Percentiles rank a stretch among this genome's conserved stretches.
phyloP scores from a whole-genome alignment of 1,140 invertebrate genomes.

The Lordiphosa stackelbergi region DNA sequence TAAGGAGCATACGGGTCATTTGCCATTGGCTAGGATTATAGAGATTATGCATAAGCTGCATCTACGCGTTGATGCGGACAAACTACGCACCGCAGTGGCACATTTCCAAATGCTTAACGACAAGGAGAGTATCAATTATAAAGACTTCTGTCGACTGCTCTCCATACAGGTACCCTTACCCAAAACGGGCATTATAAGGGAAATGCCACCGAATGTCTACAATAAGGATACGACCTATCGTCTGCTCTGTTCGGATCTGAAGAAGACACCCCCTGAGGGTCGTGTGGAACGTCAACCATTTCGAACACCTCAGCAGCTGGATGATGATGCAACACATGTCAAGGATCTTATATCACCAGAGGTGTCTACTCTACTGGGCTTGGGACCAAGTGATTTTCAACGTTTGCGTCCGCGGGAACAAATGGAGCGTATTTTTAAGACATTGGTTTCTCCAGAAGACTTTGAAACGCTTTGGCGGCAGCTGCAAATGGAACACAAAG shows the following conservation, averaged over 20 bases:
- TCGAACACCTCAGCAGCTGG: not conserved
- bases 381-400: constrained; percentile 39
- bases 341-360: constrained; percentile 49
- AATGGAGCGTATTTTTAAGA: constrained; percentile 39
- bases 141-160: constrained; percentile 43
- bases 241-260: constrained; percentile 43
- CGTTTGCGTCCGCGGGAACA: constrained; percentile 37
- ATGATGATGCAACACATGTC: constrained; percentile 15
- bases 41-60: constrained; percentile 33
- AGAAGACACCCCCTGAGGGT: constrained; percentile 19
- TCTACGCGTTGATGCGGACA: constrained; percentile 33
- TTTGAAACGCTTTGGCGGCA: no score
- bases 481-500: no score
- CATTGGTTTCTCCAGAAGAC: no score
- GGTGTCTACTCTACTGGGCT: constrained; percentile 20
- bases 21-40: constrained; percentile 32
- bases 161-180: constrained; percentile 49
- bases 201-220: constrained; percentile 12
- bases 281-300: not conserved
- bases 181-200: constrained; percentile 28
- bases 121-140: constrained; percentile 46
- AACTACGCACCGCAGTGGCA: constrained; percentile 28
- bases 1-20: constrained; percentile 23
- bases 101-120: constrained; percentile 51
- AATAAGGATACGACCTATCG: constrained; percentile 57